Evolutionary conservation across 2,888 invertebrate genomes (phyloP), one percentile per base, ranked within the genome.

Genomic region (Lamproptera curius): DNA sequence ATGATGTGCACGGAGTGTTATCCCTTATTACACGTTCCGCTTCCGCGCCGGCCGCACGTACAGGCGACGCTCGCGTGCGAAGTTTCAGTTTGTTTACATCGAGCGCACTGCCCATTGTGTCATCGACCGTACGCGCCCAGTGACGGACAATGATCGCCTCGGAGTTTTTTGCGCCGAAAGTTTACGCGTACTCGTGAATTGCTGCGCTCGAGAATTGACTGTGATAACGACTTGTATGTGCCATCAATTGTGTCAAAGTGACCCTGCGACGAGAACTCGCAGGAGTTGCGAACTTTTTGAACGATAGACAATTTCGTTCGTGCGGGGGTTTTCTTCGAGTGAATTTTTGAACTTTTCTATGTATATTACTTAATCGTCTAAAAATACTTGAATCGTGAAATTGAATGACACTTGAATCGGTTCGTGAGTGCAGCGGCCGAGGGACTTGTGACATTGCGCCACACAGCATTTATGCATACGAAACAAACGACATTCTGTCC

Each of bases 1-100:
- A 76, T 84, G 86, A 85, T 85, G 86, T 85, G 82, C 85, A 80
- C 84, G 75, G 74, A 78, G 84, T 80, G 77, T 85, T 84, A 84
- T 84, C 84, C 84, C 77, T 77, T 79, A 87, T 86, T 86, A 86
- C 84, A 83, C 79, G 81, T 82, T 74, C 73, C 70, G 84, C 83
- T 76, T 75, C 77, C 78, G 75, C 63, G 73, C 74, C 62, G 75
- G 78, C 71, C 78, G 83, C 84, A 86, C 85, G 86, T 79, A 71
- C 81, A 76, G 61, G 73, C 76, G 78, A 75, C 42, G 42, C 37
- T 77, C 73, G 68, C 60, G 73, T 76, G 76, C 80, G 73, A 76
- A 74, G 73, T 70, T 73, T 70, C 20, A 74, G 78, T 78, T 84
- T 86, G 85, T 86, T 86, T 86, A 85, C 85, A 76, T 80, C 79